Base-by-base conservation (phyloP, 2,113 vertebrate genomes). In the Montifringilla adamsi region DNA sequence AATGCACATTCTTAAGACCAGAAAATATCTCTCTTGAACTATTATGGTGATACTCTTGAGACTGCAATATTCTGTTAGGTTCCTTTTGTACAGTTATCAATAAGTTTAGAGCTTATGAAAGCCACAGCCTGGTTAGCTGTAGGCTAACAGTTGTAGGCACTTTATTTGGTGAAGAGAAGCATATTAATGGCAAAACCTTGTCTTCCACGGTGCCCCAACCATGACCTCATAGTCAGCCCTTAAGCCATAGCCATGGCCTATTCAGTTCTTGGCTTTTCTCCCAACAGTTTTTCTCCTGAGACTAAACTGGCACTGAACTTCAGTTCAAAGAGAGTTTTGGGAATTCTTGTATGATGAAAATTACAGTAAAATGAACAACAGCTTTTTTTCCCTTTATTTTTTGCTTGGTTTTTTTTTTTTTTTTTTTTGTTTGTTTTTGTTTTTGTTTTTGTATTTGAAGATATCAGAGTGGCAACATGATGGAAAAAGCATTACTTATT, bases 351-450 rank as follows among this genome's bases (percentile, higher is more conserved):
- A 30, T 73, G 11, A 37, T 43, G 27, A 87, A 70, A 91, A 55
- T 8, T 55, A 13, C 9, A 22, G 26, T 52, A n/a, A 70, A 20
- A 84, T 55, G 14, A 90, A n/a, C 30, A 37, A 24, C 2, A 44
- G 10, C 0, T 6, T 27, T 33, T n/a, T 26, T 18, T 3, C 10
- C 3, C 3, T 31, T 15, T 35, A 2, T 15, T 31, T 44, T 50
- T 33, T 23, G 4, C 6, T 23, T 39, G 1, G n/a, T n/a, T 37
- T 37, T 37, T 37, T 37, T 37, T 37, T 37, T 23, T 35, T 67
- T 26, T 37, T 37, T 37, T 23, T 35, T 67, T 26, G 39, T 18
- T 41, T n/a, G n/a, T n/a, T n/a, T n/a, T n/a, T n/a, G n/a, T n/a
- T n/a, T n/a, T n/a, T n/a, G n/a, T n/a, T 41, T 1, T 18, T 73